A percentile compares a stretch with the other conserved stretches of the same genome.
phyloP scores from a whole-genome alignment of 2,888 invertebrate species.

The Oligia strigilis region DNA sequence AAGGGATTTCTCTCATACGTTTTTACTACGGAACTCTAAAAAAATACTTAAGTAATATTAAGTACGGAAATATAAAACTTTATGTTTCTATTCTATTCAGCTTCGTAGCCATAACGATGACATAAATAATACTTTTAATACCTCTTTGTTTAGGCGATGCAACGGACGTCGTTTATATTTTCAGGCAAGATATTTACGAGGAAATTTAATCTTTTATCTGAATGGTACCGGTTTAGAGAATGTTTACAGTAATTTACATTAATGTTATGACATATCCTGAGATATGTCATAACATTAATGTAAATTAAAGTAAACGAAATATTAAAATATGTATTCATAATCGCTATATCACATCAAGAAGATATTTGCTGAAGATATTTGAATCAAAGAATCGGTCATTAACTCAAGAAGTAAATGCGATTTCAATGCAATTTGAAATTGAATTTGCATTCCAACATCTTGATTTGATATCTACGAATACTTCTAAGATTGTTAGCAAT shows the following conservation, averaged over 20 bases:
- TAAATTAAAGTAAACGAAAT: not conserved
- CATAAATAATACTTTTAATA: slow-evolving; percentile 58
- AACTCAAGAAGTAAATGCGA: not conserved
- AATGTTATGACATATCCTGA: not conserved
- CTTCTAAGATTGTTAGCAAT: not conserved
- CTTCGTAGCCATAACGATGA: slow-evolving; percentile 50
- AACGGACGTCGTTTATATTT: slow-evolving; percentile 32
- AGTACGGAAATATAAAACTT: slow-evolving; percentile 59
- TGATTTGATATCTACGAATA: not conserved
- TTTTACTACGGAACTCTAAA: slow-evolving; percentile 19
- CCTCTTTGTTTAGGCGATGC: slow-evolving; percentile 54
- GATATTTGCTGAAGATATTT: not conserved
- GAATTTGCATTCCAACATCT: slow-evolving; percentile 12
- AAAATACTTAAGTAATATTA: slow-evolving; percentile 25
- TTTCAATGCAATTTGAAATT: not conserved
- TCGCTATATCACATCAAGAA: not conserved
- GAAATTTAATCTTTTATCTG: slow-evolving; percentile 24
- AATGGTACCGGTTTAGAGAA: not conserved
- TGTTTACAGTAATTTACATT: too few species aligned
- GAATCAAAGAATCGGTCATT: not conserved
- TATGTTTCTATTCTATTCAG: slow-evolving; percentile 58
- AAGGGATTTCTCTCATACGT: not conserved
- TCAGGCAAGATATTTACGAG: slow-evolving; percentile 32
- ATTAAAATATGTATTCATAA: not conserved
- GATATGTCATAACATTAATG: too few species aligned